A percentile compares a stretch with the other conserved stretches of the same genome.
phyloP scores from a whole-genome alignment of 2,888 invertebrate species.

The Spodoptera exigua region DNA sequence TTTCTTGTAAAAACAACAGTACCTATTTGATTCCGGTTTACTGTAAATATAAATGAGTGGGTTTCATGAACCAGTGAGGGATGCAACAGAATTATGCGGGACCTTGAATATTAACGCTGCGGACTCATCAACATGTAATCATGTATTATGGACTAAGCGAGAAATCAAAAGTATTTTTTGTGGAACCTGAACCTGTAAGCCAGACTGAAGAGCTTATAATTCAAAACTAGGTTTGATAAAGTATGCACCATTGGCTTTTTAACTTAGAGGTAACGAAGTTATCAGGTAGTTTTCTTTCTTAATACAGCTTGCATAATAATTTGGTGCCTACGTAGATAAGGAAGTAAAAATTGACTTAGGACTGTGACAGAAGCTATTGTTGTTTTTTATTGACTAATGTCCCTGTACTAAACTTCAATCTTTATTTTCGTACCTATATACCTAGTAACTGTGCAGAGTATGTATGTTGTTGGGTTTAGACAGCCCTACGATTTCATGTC shows the following conservation, averaged over 20 bases:
- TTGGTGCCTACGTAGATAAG: too few relatives aligned
- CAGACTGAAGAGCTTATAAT: too few relatives aligned
- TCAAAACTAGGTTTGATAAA: slow-evolving; percentile 31
- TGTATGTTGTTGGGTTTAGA: slow-evolving; percentile 45
- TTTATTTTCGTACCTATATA: too few relatives aligned
- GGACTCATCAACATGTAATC: slow-evolving; percentile 60
- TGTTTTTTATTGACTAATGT: too few relatives aligned
- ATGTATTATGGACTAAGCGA: slow-evolving; percentile 66
- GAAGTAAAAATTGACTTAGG: too few relatives aligned
- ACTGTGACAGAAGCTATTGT: too few relatives aligned
- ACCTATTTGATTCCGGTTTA: slow-evolving; percentile 56
- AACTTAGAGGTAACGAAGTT: slow-evolving; percentile 45
- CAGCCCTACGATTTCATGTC: slow-evolving; percentile 47
- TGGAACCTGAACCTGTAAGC: slow-evolving; percentile 43
- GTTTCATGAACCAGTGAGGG: slow-evolving; percentile 44
- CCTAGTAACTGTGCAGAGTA: slow-evolving; percentile 11
- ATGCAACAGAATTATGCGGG: slow-evolving; percentile 56
- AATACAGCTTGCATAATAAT: too few relatives aligned
- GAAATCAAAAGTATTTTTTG: slow-evolving; percentile 71
- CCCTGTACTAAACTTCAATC: too few relatives aligned
- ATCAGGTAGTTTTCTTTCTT: too few relatives aligned
- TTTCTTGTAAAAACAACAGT: slow-evolving; percentile 55
- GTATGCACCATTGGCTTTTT: slow-evolving; percentile 47
- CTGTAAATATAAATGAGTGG: slow-evolving; percentile 63
- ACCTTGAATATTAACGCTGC: slow-evolving; percentile 69